Evolutionary conservation across 2,113 vertebrate species (phyloP), one percentile per base, ranked within the genome.

Genomic region (Gobio gobio): DNA sequence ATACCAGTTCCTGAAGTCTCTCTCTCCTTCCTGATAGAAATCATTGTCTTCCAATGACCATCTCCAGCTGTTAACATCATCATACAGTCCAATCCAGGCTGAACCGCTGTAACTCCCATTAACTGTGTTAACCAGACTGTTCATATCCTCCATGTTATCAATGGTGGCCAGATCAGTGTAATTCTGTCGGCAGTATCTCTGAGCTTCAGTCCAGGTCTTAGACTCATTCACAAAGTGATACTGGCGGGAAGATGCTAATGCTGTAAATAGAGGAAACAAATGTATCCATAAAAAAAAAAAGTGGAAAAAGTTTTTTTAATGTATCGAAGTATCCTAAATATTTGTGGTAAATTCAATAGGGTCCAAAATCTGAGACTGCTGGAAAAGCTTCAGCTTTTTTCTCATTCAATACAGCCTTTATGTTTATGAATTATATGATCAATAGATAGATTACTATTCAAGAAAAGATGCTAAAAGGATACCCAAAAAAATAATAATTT

Each of bases 131-230:
- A 54, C n/a, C 47, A 49, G 43, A 0, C 29, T 75, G 36, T 51
- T 43, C 36, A 81, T 76, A 56, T 74, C 63, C 4, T 85, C 79
- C 73, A 56, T 72, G 43, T 83, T 83, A 61, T 82, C 78, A 43
- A 66, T 74, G 49, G 58, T 76, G 78, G 68, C 85, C 85, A 86
- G 85, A 74, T 86, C 85, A 29, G 85, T 76, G 70, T 82, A 75
- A 18, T 61, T 86, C 10, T 76, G 2, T 29, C 85, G 82, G 70
- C 85, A 86, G 70, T 43, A 43, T 10, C 29, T 82, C 78, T 86
- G 78, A 76, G 85, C 85, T 63, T 86, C 85, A 8, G 70, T 22
- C 78, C 85, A 86, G 7, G 1, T 82, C 58, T 5, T 22, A 16
- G n/a, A 40, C n/a, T 86, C 56, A 63, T 56, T 66, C 45, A 86